phyloP scores from a whole-genome alignment of 1,140 invertebrate species.

The Drosophila kohkoa region DNA sequence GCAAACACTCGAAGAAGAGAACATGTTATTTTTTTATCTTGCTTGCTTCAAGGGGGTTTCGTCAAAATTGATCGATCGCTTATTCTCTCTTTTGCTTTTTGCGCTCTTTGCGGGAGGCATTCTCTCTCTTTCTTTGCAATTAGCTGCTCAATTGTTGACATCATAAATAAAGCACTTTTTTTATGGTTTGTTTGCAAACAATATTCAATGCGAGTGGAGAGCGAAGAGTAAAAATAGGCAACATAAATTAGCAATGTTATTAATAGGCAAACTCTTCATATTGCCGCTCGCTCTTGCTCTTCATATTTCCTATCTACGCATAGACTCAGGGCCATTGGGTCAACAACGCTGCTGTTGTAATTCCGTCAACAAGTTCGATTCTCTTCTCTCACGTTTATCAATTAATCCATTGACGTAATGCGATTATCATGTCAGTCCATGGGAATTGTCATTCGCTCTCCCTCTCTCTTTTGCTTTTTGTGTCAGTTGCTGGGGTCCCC shows the following conservation, averaged over 20 bases:
- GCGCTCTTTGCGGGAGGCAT: slow-evolving; percentile 2
- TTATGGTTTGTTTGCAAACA: slow-evolving; percentile 58
- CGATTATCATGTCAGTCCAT: slow-evolving; percentile 57
- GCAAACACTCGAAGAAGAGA: slow-evolving; percentile 9
- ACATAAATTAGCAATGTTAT: slow-evolving; percentile 4
- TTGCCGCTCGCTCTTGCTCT: not conserved
- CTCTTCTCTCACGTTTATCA: slow-evolving; percentile 49
- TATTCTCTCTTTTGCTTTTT: slow-evolving; percentile 10
- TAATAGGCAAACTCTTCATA: slow-evolving; percentile 3
- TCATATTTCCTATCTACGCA: not conserved
- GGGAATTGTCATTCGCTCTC: slow-evolving; percentile 52
- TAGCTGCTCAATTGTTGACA: slow-evolving; percentile 31
- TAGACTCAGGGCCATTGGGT: slow-evolving; percentile 30
- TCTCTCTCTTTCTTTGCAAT: slow-evolving; percentile 8
- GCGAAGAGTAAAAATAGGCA: slow-evolving; percentile 14
- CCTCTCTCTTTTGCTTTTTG: too few species aligned
- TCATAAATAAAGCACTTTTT: slow-evolving; percentile 36
- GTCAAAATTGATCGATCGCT: slow-evolving; percentile 26
- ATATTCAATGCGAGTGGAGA: slow-evolving; percentile 13
- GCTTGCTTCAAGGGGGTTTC: slow-evolving; percentile 1
- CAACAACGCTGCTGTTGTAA: slow-evolving; percentile 32
- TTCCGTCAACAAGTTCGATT: slow-evolving; percentile 60
- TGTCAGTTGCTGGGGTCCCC: slow-evolving; percentile 18
- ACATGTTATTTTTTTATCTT: slow-evolving; percentile 19
- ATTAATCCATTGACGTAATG: slow-evolving; percentile 70